Evolutionary conservation across 2,113 vertebrate genomes (phyloP).

Genomic region (Urocynchramus pylzowi): DNA sequence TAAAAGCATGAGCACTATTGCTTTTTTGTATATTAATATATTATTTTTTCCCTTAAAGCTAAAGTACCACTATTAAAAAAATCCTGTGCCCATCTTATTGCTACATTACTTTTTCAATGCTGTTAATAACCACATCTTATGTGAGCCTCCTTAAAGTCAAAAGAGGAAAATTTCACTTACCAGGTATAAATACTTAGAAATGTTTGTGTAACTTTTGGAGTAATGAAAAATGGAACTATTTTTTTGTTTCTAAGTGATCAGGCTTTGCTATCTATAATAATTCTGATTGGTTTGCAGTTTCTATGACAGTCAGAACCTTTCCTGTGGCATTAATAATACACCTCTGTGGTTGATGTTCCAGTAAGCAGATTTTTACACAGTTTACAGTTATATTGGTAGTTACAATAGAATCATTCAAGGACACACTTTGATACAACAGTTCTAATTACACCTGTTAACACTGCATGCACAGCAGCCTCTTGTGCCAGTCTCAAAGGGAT

Average conservation of each 20-base stretch:
- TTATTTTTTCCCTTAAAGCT: background rate
- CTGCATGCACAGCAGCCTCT: background rate
- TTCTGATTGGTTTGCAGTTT: background rate
- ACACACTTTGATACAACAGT: background rate
- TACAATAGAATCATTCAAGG: background rate
- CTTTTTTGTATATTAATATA: background rate
- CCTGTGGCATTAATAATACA: background rate
- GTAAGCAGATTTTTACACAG: background rate
- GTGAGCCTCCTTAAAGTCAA: background rate
- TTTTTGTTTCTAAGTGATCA: background rate
- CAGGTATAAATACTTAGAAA: background rate
- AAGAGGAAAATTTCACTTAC: background rate
- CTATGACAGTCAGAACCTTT: background rate
- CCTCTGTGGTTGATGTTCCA: background rate
- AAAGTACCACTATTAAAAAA: background rate
- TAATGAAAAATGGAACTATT: background rate
- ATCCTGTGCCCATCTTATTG: background rate
- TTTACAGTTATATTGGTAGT: background rate
- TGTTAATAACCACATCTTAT: background rate
- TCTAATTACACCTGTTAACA: background rate
- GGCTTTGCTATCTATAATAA: background rate
- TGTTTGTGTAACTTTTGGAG: background rate
- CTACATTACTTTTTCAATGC: background rate
- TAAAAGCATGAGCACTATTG: background rate
- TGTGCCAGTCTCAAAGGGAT: background rate